Evolutionary conservation across 2,113 vertebrate species (phyloP).

Genomic region (Dicentrarchus labrax): DNA sequence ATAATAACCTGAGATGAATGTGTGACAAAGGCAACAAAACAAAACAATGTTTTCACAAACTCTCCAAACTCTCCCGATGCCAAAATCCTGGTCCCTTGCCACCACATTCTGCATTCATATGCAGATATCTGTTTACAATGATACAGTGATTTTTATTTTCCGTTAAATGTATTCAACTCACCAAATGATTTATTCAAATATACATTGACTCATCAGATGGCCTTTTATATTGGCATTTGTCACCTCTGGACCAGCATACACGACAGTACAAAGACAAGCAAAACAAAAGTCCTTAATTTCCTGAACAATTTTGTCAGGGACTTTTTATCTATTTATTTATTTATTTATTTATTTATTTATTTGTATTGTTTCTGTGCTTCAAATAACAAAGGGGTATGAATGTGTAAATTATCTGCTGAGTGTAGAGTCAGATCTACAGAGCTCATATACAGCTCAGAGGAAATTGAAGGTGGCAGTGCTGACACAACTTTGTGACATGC

Average conservation of each 20-base stretch:
- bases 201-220: neutral
- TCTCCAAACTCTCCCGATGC: too few species aligned
- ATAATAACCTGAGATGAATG: too few species aligned
- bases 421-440: slow-evolving; percentile 11
- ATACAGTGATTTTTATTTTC: neutral
- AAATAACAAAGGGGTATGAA: slow-evolving; percentile 8
- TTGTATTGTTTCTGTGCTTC: neutral
- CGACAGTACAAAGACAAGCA: slow-evolving; percentile 1
- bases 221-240: neutral
- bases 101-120: too few species aligned
- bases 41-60: too few species aligned
- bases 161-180: neutral
- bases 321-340: neutral
- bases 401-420: slow-evolving; percentile 26
- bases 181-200: neutral
- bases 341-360: neutral
- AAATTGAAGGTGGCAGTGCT: slow-evolving; percentile 47
- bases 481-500: slow-evolving; percentile 19
- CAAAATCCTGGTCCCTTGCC: too few species aligned
- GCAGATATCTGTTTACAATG: neutral
- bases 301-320: neutral
- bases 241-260: neutral
- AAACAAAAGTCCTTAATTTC: slow-evolving; percentile 8
- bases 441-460: slow-evolving; percentile 30
- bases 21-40: too few species aligned